Evolutionary conservation across 1,140 invertebrate species (phyloP).

Genomic region (Delia radicum): DNA sequence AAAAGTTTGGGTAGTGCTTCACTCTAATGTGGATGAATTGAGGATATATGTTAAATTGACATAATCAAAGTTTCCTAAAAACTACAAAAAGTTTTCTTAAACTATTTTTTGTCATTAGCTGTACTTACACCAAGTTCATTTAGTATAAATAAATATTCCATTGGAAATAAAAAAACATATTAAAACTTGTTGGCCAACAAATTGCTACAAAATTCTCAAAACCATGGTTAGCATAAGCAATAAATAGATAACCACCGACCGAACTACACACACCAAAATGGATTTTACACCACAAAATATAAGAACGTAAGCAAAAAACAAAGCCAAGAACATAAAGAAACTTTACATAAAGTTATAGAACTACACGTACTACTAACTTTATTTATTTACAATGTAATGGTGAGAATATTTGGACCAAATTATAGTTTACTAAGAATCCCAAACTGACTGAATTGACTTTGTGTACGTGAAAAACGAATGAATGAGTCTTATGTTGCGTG

Average conservation of each 20-base stretch:
- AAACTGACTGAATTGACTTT: not conserved
- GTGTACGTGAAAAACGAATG: not conserved
- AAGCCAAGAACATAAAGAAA: too few relatives aligned
- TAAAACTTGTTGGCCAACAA: constrained; percentile 21
- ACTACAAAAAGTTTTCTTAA: too few relatives aligned
- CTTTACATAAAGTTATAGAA: too few relatives aligned
- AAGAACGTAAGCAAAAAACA: not conserved
- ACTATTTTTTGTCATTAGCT: too few relatives aligned
- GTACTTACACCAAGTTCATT: too few relatives aligned
- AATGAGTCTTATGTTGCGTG: not conserved
- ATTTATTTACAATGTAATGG: not conserved
- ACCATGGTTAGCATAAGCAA: constrained; percentile 12
- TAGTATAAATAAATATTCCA: not conserved
- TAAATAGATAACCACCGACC: not conserved
- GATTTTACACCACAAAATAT: not conserved
- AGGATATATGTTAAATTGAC: too few relatives aligned
- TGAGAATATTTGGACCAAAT: constrained; percentile 19
- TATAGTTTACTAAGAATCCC: constrained; percentile 1
- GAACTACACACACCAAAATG: not conserved
- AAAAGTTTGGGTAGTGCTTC: too few relatives aligned
- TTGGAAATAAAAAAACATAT: not conserved
- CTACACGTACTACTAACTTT: not conserved
- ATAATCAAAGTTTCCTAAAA: too few relatives aligned
- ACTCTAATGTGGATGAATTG: too few relatives aligned
- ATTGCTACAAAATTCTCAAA: constrained; percentile 11